phyloP scores from a whole-genome alignment of 2,888 invertebrate genomes.

The Hofmannophila pseudospretella region DNA sequence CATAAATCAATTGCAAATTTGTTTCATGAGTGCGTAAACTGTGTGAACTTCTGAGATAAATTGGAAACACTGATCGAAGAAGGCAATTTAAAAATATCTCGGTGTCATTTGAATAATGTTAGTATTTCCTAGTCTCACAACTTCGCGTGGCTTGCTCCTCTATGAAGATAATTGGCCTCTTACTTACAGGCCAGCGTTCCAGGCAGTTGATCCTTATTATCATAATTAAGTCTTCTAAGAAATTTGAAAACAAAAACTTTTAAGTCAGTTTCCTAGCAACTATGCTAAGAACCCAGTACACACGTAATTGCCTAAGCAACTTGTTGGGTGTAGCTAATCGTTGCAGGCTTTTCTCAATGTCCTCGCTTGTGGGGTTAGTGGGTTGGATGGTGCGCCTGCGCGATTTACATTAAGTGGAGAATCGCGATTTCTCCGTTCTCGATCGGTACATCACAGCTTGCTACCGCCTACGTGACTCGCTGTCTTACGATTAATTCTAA shows the following conservation, averaged over 20 bases:
- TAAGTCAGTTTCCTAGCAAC: conserved; percentile 8
- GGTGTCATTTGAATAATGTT: conserved; percentile 29
- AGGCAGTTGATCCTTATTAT: conserved; percentile 35
- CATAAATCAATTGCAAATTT: conserved; percentile 9
- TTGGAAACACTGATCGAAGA: not conserved
- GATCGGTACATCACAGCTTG: conserved; percentile 43
- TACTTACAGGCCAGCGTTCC: conserved; percentile 35
- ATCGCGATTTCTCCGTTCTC: conserved; percentile 61
- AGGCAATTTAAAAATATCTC: not conserved
- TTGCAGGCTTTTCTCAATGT: conserved; percentile 31
- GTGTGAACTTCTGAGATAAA: not conserved
- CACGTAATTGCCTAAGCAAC: conserved; percentile 17
- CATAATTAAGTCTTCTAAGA: conserved; percentile 23
- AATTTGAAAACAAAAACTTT: conserved; percentile 9
- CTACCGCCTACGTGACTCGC: conserved; percentile 48
- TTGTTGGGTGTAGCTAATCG: conserved; percentile 15
- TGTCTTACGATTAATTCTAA: conserved; percentile 39
- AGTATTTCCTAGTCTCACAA: conserved; percentile 29
- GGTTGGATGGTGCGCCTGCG: conserved; percentile 49
- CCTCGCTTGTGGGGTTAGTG: conserved; percentile 56
- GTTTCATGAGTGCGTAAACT: not conserved
- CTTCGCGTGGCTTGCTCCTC: conserved; percentile 37
- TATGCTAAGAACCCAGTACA: conserved; percentile 7
- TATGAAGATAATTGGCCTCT: conserved; percentile 43
- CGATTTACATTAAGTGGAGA: conserved; percentile 66